phyloP scores from a whole-genome alignment of 1,140 invertebrate species.

The Meloidogyne chitwoodi region DNA sequence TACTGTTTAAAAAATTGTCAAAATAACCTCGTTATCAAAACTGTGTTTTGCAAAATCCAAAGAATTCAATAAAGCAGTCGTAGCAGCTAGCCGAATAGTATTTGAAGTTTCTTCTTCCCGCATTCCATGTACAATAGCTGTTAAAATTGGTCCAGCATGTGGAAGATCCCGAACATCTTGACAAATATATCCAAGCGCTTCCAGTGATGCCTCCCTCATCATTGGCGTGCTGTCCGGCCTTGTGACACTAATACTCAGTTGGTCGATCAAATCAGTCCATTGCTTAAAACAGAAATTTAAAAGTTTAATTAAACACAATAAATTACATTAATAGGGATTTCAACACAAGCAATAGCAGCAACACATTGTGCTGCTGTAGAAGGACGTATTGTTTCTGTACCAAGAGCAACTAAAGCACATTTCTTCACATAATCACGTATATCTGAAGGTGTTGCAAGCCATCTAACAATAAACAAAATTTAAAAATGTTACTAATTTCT shows the following conservation, averaged over 20 bases:
- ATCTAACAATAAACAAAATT: slow-evolving; percentile 38
- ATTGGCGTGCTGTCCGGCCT: slow-evolving; percentile 68
- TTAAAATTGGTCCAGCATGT: slow-evolving; percentile 91
- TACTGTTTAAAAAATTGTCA: too few species aligned
- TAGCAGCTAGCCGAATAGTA: slow-evolving; percentile 76
- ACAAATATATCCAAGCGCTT: slow-evolving; percentile 87
- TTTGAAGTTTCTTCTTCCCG: slow-evolving; percentile 71
- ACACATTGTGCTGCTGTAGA: slow-evolving; percentile 97
- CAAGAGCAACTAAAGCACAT: slow-evolving; percentile 88
- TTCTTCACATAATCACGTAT: slow-evolving; percentile 83
- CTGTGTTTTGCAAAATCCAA: slow-evolving; percentile 97
- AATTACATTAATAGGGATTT: slow-evolving; percentile 71
- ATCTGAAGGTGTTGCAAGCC: slow-evolving; percentile 72
- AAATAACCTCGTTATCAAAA: slow-evolving; percentile 83
- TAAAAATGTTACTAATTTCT: background rate
- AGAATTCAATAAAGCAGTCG: slow-evolving; percentile 92
- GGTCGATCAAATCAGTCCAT: slow-evolving; percentile 76
- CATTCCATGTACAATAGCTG: slow-evolving; percentile 98
- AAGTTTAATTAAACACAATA: slow-evolving; percentile 5
- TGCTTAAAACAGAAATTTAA: slow-evolving; percentile 47
- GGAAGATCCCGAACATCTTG: slow-evolving; percentile 74
- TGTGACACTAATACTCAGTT: slow-evolving; percentile 82
- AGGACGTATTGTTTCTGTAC: slow-evolving; percentile 83
- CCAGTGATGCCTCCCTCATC: slow-evolving; percentile 88
- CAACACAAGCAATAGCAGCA: slow-evolving; percentile 91